Evolutionary conservation across 2,797 vertebrate genomes (phyloP).

Genomic region (Cuculus canorus): DNA sequence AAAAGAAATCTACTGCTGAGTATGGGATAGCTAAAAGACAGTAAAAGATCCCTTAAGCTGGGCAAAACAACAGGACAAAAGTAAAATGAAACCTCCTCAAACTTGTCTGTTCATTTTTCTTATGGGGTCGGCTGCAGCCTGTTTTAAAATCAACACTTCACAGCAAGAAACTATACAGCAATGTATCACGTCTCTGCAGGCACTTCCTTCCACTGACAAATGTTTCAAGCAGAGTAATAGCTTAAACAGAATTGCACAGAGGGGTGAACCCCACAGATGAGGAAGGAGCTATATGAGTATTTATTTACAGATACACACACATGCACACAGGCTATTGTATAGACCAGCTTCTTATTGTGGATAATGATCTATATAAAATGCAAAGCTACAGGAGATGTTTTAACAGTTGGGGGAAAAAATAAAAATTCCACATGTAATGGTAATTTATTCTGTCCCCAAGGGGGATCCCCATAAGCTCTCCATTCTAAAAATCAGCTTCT

Average conservation of each 20-base stretch:
- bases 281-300: neutral
- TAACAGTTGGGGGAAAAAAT: neutral
- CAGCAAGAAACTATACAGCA: conserved; percentile 50
- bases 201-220: conserved; percentile 59
- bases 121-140: conserved; percentile 8
- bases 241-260: conserved; percentile 31
- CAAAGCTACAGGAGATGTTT: conserved; percentile 1
- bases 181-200: conserved; percentile 50
- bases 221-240: neutral
- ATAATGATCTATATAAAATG: conserved; percentile 28
- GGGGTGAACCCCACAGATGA: neutral
- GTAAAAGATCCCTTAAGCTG: neutral
- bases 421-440: neutral
- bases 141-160: conserved; percentile 64
- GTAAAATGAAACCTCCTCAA: neutral
- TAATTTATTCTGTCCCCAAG: conserved; percentile 13
- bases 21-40: neutral
- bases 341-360: neutral
- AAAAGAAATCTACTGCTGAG: neutral
- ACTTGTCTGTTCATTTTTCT: neutral
- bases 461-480: neutral
- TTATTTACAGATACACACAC: conserved; percentile 20
- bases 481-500: neutral
- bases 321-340: neutral
- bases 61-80: neutral